Percentiles rank a stretch among this genome's conserved stretches.
Evolutionary conservation across 2,113 vertebrate species (phyloP).

Genomic region (Castor canadensis): DNA sequence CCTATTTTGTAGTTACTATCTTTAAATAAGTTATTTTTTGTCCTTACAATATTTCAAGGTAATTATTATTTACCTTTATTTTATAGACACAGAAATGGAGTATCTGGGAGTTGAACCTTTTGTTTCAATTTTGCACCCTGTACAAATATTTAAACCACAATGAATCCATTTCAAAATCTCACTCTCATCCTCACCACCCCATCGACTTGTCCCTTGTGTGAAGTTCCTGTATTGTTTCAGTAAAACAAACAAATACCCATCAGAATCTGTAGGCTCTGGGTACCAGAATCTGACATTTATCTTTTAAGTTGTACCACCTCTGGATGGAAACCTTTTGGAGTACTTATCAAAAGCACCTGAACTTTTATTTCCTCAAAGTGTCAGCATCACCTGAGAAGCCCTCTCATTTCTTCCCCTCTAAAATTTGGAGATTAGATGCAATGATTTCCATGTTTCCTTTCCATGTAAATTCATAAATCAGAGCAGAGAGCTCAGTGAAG

Average conservation of each 20-base stretch:
- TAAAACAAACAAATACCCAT: accelerated
- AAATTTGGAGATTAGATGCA: background rate
- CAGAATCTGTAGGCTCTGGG: background rate
- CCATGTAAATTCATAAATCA: background rate
- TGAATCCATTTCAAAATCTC: background rate
- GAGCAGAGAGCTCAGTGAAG: background rate
- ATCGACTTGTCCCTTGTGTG: background rate
- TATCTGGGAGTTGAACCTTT: background rate
- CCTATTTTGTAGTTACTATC: background rate
- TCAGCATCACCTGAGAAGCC: no score
- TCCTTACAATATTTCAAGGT: background rate
- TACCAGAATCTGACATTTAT: background rate
- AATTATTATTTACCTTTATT: background rate
- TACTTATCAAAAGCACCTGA: background rate
- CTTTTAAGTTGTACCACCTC: background rate
- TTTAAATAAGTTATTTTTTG: background rate
- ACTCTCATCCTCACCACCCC: background rate
- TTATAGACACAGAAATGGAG: background rate
- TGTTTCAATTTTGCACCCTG: background rate
- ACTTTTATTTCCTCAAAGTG: background rate
- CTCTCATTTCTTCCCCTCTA: background rate
- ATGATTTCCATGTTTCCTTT: background rate
- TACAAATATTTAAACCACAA: background rate
- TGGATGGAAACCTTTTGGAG: background rate
- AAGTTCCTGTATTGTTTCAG: background rate